phyloP scores from a whole-genome alignment of 2,113 vertebrate genomes.

The Platycercus adscitus region DNA sequence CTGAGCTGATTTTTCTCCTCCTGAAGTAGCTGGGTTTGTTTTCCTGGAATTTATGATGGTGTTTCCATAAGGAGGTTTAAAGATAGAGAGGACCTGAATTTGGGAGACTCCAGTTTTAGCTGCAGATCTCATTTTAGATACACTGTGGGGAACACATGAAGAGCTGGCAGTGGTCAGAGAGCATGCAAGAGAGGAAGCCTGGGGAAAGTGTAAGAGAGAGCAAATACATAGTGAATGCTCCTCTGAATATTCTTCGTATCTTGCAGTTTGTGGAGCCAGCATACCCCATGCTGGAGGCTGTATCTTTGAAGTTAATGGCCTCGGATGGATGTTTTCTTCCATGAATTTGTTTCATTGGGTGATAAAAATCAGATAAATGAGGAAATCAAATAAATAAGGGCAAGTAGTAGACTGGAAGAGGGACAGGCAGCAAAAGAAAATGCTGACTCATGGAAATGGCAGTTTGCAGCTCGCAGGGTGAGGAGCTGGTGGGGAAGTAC shows the following conservation, averaged over 20 bases:
- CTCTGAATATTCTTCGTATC: background rate
- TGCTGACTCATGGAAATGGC: slow-evolving; percentile 8
- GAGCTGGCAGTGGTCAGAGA: background rate
- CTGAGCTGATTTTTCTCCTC: background rate
- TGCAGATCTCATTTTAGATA: background rate
- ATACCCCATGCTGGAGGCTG: background rate
- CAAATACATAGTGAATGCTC: background rate
- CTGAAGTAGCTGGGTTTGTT: background rate
- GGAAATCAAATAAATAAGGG: background rate
- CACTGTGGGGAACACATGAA: background rate
- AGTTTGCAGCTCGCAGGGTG: background rate
- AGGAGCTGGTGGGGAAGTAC: background rate
- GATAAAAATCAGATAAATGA: slow-evolving; percentile 55
- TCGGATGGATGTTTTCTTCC: slow-evolving; percentile 36
- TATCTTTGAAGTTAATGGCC: slow-evolving; percentile 34
- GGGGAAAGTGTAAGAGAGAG: background rate
- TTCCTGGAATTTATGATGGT: background rate
- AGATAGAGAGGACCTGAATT: background rate
- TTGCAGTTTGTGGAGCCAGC: background rate
- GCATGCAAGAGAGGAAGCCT: background rate
- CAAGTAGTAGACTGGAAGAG: background rate
- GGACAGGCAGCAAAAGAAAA: background rate
- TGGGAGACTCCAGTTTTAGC: background rate
- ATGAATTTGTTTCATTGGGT: background rate
- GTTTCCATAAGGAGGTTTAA: background rate